Evolutionary conservation across 2,797 vertebrate genomes (phyloP).

Genomic region (Scomberomorus guttatus): DNA sequence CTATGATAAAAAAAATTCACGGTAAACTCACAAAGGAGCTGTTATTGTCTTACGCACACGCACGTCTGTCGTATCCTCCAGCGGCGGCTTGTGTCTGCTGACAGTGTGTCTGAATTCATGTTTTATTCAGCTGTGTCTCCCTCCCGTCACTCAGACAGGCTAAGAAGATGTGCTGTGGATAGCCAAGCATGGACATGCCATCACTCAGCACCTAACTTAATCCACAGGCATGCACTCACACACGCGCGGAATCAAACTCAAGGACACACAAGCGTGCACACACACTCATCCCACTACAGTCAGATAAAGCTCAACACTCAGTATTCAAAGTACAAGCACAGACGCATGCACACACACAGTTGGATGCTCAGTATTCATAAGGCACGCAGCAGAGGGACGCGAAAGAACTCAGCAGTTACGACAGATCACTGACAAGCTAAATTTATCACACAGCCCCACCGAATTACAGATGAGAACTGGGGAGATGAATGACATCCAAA

Average conservation of each 20-base stretch:
- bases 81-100: conserved; percentile 54
- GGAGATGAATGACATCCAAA: conserved; percentile 39
- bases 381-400: conserved; percentile 29
- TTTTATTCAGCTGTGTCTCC: conserved; percentile 78
- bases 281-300: conserved; percentile 17
- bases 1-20: not conserved
- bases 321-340: conserved; percentile 26
- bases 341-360: conserved; percentile 15
- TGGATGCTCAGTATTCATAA: conserved; percentile 51
- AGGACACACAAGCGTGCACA: conserved; percentile 37
- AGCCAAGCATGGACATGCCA: conserved; percentile 59
- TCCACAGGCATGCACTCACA: conserved; percentile 21
- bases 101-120: conserved; percentile 73
- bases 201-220: conserved; percentile 64
- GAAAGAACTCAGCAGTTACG: conserved; percentile 26
- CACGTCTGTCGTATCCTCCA: conserved; percentile 60
- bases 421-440: conserved; percentile 56
- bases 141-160: conserved; percentile 58
- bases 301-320: conserved; percentile 5
- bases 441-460: conserved; percentile 44
- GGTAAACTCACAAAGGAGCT: conserved; percentile 43
- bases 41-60: conserved; percentile 46
- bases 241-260: conserved; percentile 42
- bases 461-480: conserved; percentile 22
- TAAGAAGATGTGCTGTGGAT: conserved; percentile 61